Base-by-base conservation (phyloP, 1,140 invertebrate genomes). In the Neodiprion lecontei region DNA sequence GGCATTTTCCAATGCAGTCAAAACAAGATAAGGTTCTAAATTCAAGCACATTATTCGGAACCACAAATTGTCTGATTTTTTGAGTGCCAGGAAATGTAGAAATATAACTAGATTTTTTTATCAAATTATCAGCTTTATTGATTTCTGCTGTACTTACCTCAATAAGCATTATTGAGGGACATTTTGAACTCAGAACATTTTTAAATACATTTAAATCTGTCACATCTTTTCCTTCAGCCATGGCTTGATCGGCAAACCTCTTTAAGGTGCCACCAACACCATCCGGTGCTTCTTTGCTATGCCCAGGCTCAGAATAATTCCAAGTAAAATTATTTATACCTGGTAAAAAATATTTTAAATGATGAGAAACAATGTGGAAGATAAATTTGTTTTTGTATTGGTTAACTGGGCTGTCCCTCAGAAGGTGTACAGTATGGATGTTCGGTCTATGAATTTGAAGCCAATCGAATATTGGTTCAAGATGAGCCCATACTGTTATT, bases 221-320 rank as follows among this genome's bases (percentile, higher is more conserved):
- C 21, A 21, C 17, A 72, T 81, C 79, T 73, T 67, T 67, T n/a
- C 77, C 77, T 74, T 79, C 66, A 75, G 78, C 79, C 11, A 81
- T 78, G 5, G 71, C 17, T 53, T 67, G 76, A 61, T 79, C 74
- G 11, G 75, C 74, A 67, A 71, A 73, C 69, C 75, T 76, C 74
- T 86, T 86, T 21, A 84, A 23, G 21, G 76, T 70, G n/a, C 82
- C 83, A 28, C 85, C 85, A 72, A 86, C 75, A 9, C 80, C 82
- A 79, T 86, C 80, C n/a, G 81, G 79, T 7, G 79, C 79, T 3
- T 84, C 84, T 76, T 85, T 87, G 2, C 84, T 82, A 75, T 85
- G 83, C 0, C 82, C 80, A 70, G 82, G 72, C 73, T 82, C 83
- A 7, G 69, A 75, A 76, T 80, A 87, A 65, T 84, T 85, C 85